Evolutionary conservation across 2,113 vertebrate species (phyloP), one percentile per base, ranked within the genome.

Genomic region (Aptenodytes forsteri): DNA sequence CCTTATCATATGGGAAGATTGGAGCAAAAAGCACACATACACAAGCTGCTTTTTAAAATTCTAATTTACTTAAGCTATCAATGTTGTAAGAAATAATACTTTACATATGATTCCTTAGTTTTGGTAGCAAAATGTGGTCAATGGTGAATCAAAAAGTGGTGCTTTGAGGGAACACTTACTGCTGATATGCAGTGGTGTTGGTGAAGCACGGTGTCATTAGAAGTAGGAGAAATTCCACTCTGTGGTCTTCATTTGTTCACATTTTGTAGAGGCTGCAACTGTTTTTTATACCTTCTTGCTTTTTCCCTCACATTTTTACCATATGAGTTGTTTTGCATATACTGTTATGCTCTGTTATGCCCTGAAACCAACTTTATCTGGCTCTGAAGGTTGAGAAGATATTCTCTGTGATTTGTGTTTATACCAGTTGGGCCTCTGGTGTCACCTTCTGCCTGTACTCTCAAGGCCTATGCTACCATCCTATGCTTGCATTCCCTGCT

Each of bases 181-280:
- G 22, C 3, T 67, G 52, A 55, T 83, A 20, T 2, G 1, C 1
- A 1, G 4, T 30, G 3, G 4, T 64, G 4, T 25, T 70, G 16
- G 3, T 81, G 46, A 61, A 84, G 17, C 2, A 16, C 11, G 7
- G 5, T 36, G 6, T 62, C 32, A 40, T 9, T 56, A 86, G 70
- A 84, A 14, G 26, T 11, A 64, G 38, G 21, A 80, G 32, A 91
- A 77, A 70, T 73, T 65, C 23, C 36, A 14, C 44, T 71, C 38
- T 34, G 6, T 17, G 17, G 4, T 67, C 13, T 72, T 79, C 5
- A 17, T 54, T 54, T 83, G 4, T 62, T 58, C 16, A 54, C 6
- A 40, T 71, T 75, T 75, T 54, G 4, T 44, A 54, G 19, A 29
- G 3, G 13, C 9, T 49, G 16, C 1, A 67, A 64, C 4, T 12